Conservation (phyloP, 2,888 invertebrate species). For the Scaptodrosophila latifasciaeformis region DNA sequence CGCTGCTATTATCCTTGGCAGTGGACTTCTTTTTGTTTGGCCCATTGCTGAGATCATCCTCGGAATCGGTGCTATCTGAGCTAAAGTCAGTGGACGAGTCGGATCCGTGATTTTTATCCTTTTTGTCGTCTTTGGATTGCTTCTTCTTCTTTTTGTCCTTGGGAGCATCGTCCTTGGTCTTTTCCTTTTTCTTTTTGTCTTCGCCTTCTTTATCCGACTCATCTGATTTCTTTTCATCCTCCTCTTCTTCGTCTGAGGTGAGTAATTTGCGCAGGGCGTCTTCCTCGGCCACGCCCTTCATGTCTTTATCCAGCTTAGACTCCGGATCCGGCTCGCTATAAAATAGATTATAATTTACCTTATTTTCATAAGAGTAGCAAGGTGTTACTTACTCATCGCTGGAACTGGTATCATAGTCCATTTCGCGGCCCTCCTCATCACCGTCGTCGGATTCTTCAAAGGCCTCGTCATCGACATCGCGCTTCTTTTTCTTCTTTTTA, state of each 20-base stretch:
- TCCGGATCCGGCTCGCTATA: conserved; percentile 82
- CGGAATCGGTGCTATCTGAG: conserved; percentile 83
- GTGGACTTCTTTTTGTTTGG: conserved; percentile 75
- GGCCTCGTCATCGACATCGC: conserved; percentile 90
- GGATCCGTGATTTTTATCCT: conserved; percentile 58
- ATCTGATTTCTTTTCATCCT: conserved; percentile 87
- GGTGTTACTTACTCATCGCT: conserved; percentile 79
- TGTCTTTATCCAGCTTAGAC: conserved; percentile 85
- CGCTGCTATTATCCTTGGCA: conserved; percentile 63
- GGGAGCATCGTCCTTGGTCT: conserved; percentile 77
- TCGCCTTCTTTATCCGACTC: conserved; percentile 85
- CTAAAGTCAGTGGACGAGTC: conserved; percentile 84
- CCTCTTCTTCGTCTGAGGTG: conserved; percentile 91
- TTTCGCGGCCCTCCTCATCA: conserved; percentile 95
- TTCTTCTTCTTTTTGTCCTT: conserved; percentile 80
- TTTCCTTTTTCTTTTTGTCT: conserved; percentile 82
- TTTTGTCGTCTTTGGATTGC: conserved; percentile 80
- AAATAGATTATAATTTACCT: no score
- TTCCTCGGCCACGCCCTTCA: conserved; percentile 93
- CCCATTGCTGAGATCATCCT: conserved; percentile 77
- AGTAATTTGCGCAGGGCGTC: conserved; percentile 89
- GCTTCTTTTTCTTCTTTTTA: conserved; percentile 84
- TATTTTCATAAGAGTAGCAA: not conserved
- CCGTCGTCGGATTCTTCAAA: conserved; percentile 98
- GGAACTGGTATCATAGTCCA: conserved; percentile 94